Evolutionary conservation across 2,888 invertebrate genomes (phyloP).

Genomic region (Eledone cirrhosa): DNA sequence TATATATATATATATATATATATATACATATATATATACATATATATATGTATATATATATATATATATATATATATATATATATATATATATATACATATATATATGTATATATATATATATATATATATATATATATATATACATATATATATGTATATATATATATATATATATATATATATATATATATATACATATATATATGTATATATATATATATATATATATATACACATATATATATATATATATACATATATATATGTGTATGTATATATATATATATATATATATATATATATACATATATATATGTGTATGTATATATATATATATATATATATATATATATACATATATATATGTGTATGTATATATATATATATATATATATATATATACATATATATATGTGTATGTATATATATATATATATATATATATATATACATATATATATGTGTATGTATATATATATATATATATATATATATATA

Average conservation of each 20-base stretch:
- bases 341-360: not conserved
- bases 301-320: not conserved
- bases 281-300: not conserved
- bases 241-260: not conserved
- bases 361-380: not conserved
- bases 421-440: not conserved
- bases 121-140: not conserved
- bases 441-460: not conserved
- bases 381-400: not conserved
- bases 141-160: not conserved
- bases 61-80: not conserved
- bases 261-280: not conserved
- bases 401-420: not conserved
- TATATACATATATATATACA: not conserved
- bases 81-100: not conserved
- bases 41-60: not conserved
- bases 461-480: not conserved
- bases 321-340: not conserved
- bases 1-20: not conserved
- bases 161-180: not conserved
- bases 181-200: not conserved
- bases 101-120: not conserved
- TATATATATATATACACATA: not conserved
- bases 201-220: not conserved
- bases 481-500: not conserved